These are phyloP conservation scores for Loris lydekkerianus DNA, from an alignment of 2,797 vertebrate genomes.

Conservation along the genomic window DNA sequence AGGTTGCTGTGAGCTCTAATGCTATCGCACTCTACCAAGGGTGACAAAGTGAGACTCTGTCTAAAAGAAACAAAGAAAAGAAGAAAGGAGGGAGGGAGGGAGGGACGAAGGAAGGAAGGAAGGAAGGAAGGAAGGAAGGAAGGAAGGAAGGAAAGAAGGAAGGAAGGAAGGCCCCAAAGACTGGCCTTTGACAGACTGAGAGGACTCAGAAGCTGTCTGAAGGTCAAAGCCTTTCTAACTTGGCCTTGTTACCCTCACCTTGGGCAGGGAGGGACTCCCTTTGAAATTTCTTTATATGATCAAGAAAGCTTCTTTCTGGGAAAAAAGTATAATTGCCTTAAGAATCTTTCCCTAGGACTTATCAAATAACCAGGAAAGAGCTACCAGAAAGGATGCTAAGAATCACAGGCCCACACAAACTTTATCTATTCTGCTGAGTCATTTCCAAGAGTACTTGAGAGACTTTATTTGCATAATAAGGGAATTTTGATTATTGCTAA, in stretches of 20 bases:
- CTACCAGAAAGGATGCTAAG: background rate
- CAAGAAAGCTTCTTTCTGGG: background rate
- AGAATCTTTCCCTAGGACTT: background rate
- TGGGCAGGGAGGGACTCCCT: background rate
- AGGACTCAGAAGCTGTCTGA: background rate
- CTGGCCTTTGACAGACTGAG: background rate
- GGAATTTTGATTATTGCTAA: background rate
- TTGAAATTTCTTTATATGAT: background rate
- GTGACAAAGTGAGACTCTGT: no score
- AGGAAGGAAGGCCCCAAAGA: background rate
- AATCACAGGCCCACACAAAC: background rate
- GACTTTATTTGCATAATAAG: background rate
- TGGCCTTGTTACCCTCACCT: background rate
- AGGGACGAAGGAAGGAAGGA: no score
- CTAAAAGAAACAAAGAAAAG: no score
- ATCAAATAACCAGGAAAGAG: background rate
- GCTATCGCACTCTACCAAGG: no score
- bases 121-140: no score
- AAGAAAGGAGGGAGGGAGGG: no score
- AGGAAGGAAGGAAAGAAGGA: no score
- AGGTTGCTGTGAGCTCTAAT: no score
- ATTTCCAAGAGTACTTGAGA: background rate
- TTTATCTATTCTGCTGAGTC: background rate
- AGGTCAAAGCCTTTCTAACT: background rate
- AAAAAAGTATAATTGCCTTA: background rate